Base-by-base conservation (phyloP, 2,888 invertebrate genomes). In the Tridacna crocea region DNA sequence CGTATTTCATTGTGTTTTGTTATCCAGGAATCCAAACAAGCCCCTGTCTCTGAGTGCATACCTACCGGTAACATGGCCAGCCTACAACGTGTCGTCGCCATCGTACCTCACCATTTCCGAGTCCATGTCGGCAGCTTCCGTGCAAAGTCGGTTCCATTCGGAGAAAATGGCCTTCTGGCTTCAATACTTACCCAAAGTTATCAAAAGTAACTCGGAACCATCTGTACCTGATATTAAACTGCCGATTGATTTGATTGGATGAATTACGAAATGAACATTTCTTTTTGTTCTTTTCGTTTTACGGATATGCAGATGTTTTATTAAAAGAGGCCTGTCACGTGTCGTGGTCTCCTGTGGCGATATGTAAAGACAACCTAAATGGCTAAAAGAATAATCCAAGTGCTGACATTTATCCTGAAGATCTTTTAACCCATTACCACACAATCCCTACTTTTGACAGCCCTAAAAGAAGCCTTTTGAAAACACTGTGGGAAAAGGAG, bases 21-120 rank as follows among this genome's bases (percentile, higher is more conserved):
- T 36, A 36, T 4, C 36, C 75, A 83, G 84, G n/a, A 72, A 85
- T 63, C 82, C 82, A n/a, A 85, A 85, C 55, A 68, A 27, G 15
- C 84, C 84, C 6, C 17, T 13, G 22, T 76, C 72, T 27, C 61
- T 77, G 8, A 75, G 24, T 4, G 60, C 66, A 55, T 82, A 77
- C 47, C 68, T 77, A 17, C 70, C 77, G 22, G 66, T 75, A 24
- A 73, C 77, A 15, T 85, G 84, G 82, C 82, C 84, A 22, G 77
- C 80, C 63, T 85, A 80, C 58, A 51, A 72, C n/a, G 24, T 70
- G 24, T 55, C 66, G 26, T 75, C 75, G 51, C 77, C 80, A 66
- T 19, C 24, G 15, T 85, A 79, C 60, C 55, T 85, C 22, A 51
- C 80, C 22, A 72, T 85, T n/a, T 75, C 79, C n/a, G 15, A 77